These are phyloP conservation scores for Puffinus mauretanicus DNA, from an alignment of 2,113 vertebrate species.

Conservation along the genomic window DNA sequence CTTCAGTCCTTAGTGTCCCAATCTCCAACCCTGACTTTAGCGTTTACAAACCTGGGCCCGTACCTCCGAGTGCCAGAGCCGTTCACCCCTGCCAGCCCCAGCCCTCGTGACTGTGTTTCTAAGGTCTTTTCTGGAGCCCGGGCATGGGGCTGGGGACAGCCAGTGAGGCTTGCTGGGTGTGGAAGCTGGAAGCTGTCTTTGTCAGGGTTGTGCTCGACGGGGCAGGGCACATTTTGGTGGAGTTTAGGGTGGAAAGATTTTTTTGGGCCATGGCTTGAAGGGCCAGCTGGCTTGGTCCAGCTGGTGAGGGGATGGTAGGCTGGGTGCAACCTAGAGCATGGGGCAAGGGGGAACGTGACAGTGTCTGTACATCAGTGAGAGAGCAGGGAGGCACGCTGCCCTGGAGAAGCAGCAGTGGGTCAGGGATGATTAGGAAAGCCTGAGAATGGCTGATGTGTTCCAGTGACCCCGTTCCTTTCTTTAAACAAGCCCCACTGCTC, in stretches of 20 bases:
- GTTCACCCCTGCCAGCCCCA: background rate
- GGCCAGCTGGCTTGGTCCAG: background rate
- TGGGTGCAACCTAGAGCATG: background rate
- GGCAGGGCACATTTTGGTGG: accelerated
- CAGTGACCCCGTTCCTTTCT: background rate
- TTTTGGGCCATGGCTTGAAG: background rate
- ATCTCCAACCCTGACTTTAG: background rate
- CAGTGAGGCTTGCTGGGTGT: background rate
- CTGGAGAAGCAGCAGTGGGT: background rate
- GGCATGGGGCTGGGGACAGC: accelerated
- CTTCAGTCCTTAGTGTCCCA: background rate
- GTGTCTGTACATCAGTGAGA: background rate
- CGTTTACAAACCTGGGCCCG: background rate
- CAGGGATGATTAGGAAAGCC: background rate
- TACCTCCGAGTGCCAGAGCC: background rate
- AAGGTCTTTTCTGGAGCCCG: background rate
- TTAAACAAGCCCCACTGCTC: background rate
- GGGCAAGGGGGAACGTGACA: background rate
- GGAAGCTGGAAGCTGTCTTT: background rate
- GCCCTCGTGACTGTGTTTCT: background rate
- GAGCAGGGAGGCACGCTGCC: accelerated
- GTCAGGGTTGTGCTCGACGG: background rate
- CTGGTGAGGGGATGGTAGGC: background rate
- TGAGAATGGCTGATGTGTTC: background rate
- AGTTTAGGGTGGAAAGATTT: background rate